Base-by-base conservation (phyloP, 1,140 invertebrate species). In the Holotrichia oblita region DNA sequence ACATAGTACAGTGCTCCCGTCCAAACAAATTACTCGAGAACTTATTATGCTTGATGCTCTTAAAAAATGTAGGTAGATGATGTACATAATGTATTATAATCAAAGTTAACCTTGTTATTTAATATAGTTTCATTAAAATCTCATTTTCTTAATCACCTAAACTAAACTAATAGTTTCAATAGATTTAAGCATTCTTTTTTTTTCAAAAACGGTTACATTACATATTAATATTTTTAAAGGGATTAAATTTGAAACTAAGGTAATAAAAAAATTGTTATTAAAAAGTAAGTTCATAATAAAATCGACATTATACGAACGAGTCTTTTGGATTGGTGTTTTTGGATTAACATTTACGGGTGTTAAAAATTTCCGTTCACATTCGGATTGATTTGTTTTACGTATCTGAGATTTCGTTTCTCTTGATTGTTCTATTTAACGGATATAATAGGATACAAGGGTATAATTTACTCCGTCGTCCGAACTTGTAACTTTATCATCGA, bases 321-420 rank as follows among this genome's bases (percentile, higher is more conserved):
- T 76, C 75, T 76, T 76, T 76, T 76, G 44, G 75, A 76, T 76
- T 76, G 75, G 75, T 76, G 75, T 76, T 76, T 76, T 74, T 74
- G 34, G 73, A 74, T 74, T 44, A 74, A 74, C 73, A 10, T 20
- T 74, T 41, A 44, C 73, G 40, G 41, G 41, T 74, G 34, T 40
- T 74, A 69, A 24, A 64, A 34, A 27, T 27, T 22, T 69, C 20
- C 22, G 20, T 27, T 69, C 12, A 7, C 12, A 40, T 42, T 40
- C 14, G 10, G 34, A 40, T 34, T 74, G 73, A 41, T 41, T 74
- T 74, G 17, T 42, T 74, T 74, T 74, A 74, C 73, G 73, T 74
- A 74, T 74, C 40, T 40, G 14, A 44, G 73, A 74, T 41, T 42
- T 34, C 22, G 61, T 12, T 69, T 69, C 61, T 69, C 61, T 3